Percentiles rank a stretch among this genome's conserved stretches.
phyloP scores from a whole-genome alignment of 2,113 vertebrate species.

The human region GRCh38 chr12:118999501-119000000 shows the following conservation, averaged over 20 bases:
- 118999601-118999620: neutral
- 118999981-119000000: neutral
- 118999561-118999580: slow-evolving; percentile 37
- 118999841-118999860: neutral
- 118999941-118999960: neutral
- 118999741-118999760: neutral
- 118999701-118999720: neutral
- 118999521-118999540: neutral
- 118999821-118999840: neutral
- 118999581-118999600: neutral
- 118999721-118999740: neutral
- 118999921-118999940: neutral
- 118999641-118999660: neutral
- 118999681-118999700: neutral
- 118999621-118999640: neutral
- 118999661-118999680: neutral
- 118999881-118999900: neutral
- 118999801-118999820: neutral
- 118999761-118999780: neutral
- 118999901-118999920: neutral
- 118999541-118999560: neutral
- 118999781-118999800: neutral
- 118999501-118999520: slow-evolving; percentile 13
- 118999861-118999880: neutral
- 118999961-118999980: neutral